Evolutionary conservation across 2,888 invertebrate genomes (phyloP), one percentile per base, ranked within the genome.

Genomic region (Lathronympha strigana): DNA sequence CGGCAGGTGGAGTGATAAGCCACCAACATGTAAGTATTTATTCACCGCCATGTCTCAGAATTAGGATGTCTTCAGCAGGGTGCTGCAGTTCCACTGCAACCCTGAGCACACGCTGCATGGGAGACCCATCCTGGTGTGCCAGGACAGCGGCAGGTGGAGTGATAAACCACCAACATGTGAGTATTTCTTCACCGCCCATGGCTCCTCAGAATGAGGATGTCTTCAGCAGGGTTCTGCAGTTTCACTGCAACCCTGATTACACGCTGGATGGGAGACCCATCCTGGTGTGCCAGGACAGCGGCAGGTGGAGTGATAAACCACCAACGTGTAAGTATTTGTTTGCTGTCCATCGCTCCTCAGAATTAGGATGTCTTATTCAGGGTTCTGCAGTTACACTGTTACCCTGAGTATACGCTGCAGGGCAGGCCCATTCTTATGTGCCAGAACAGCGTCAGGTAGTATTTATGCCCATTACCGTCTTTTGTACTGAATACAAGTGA

Each of bases 211-310:
- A n/a, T n/a, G n/a, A n/a, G n/a, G n/a, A n/a, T n/a, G n/a, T n/a
- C n/a, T n/a, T 33, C 11, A 11, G 33, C 9, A 6, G 6, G 9
- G 95, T 97, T 57, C 95, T 97, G 25, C 96, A 97, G 83, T 96
- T 97, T 91, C 96, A 96, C 81, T 98, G 97, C 85, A 95, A 96
- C 86, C 95, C 96, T 8, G 97, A 97, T 74, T 97, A 95, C 85
- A 97, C 97, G 93, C 95, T 97, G 93, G 97, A 97, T 83, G 97
- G 98, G 1, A 94, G 96, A 73, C 96, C 97, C n/a, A 97, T 97
- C 72, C 94, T 97, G 57, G 96, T 97, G 21, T 98, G 98, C 84
- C 97, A 97, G 88, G 96, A 97, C 78, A 96, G 95, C 80, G 97
- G 97, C 8, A 93, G 96, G 67, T 97, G 97, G 97, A 96, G 96